Evolutionary conservation across 2,888 invertebrate species (phyloP), one percentile per base, ranked within the genome.

Genomic region (Dusona sp.): DNA sequence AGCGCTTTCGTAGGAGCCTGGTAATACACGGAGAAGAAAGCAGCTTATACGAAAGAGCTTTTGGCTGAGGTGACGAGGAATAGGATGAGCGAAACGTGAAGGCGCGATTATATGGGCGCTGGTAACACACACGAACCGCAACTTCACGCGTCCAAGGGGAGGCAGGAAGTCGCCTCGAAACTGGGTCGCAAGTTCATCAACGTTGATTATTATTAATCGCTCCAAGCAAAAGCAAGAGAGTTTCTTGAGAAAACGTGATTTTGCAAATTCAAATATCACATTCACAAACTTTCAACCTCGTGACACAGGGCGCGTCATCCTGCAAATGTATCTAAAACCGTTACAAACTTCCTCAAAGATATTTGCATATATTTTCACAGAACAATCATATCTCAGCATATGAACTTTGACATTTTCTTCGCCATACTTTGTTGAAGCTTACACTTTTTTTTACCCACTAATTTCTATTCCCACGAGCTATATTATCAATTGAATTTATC

Each of bases 161-260:
- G 78, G 83, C 89, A 87, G 90, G 89, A 90, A 90, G 89, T 82
- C 68, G 77, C 77, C 83, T 85, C 79, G 86, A 89, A 93, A 93
- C 90, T 92, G 89, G 93, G 92, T 93, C 92, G 91, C 92, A 92
- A 93, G 91, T 93, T 93, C 92, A 92, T 92, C 91, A 89, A 87
- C 90, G 89, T 80, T 90, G 89, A 91, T 91, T 88, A 91, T 90
- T 91, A 88, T 89, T 90, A 89, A 91, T 90, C 88, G 87, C 29
- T 54, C n/a, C 51, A 48, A 74, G 74, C 54, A 36, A 48, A 25
- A 48, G 51, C 54, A 42, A 78, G 68, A 22, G 45, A 42, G 22
- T 36, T 45, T 57, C 57, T 64, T 65, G 78, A 65, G 79, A 83
- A 36, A 51, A 79, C 38, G 48, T 45, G 33, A 79, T 72, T 68